These are phyloP conservation scores for Apoderus coryli DNA, from an alignment of 2,888 invertebrate species.

Conservation along the genomic window DNA sequence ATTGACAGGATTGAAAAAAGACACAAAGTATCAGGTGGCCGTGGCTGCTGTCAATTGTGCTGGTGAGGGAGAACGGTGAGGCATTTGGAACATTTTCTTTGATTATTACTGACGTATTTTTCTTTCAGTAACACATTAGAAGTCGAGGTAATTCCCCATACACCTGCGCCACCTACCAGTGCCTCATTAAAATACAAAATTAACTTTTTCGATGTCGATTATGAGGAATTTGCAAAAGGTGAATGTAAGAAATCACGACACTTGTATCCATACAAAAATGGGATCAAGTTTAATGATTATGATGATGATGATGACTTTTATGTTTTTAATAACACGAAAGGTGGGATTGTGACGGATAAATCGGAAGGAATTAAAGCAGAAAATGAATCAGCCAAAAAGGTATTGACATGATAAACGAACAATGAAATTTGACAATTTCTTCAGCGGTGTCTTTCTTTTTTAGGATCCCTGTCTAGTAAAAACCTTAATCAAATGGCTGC, in stretches of 20 bases:
- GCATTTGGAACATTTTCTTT: no score
- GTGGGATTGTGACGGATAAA: conserved; percentile 11
- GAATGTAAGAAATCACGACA: conserved; percentile 16
- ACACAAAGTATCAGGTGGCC: conserved; percentile 22
- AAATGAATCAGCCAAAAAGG: background rate
- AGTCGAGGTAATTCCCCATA: conserved; percentile 21
- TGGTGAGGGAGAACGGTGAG: conserved; percentile 25
- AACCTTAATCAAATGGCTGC: conserved; percentile 24
- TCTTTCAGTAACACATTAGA: conserved; percentile 21
- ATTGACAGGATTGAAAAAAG: conserved; percentile 22
- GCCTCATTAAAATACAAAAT: conserved; percentile 25
- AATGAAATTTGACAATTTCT: no score
- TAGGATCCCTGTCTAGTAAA: conserved; percentile 23
- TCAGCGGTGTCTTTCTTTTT: no score
- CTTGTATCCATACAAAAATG: conserved; percentile 10
- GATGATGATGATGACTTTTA: conserved; percentile 20
- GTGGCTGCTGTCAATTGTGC: conserved; percentile 26
- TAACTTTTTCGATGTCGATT: conserved; percentile 19
- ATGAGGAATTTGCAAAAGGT: conserved; percentile 17
- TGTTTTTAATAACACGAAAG: conserved; percentile 17
- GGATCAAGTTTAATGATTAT: no score
- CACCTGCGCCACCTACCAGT: conserved; percentile 20
- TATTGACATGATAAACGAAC: background rate
- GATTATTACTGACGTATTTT: background rate
- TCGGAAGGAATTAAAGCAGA: conserved; percentile 1